Evolutionary conservation across 2,113 vertebrate genomes (phyloP), one percentile per base, ranked within the genome.

Genomic region (Microtus ochrogaster): DNA sequence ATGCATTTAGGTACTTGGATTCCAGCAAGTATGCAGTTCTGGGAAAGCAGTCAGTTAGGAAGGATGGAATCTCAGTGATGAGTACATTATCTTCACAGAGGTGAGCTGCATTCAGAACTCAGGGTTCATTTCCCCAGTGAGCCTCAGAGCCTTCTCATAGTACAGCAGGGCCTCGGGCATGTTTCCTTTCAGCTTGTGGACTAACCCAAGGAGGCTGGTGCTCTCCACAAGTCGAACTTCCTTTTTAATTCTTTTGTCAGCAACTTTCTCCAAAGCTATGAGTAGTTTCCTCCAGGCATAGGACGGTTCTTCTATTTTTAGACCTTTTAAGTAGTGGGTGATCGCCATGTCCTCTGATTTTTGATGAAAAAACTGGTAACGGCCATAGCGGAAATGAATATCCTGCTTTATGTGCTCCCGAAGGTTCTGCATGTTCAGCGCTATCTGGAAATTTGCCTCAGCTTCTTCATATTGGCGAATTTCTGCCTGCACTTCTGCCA

Each of bases 341-440:
- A 99, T 98, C 16, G 99, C 99, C 70, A 96, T 78, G 0, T n/a
- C 95, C 68, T 98, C 96, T 3, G 97, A 98, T 72, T 96, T 98
- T 92, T 22, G 98, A 0, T 97, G 10, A 77, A 61, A 94, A 28
- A 8, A 10, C 70, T 97, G 97, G 96, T 98, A 99, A 49, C 0
- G 11, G 30, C 98, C 99, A 21, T 99, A 99, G 13, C 0, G 0
- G 3, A 93, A 95, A 91, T 96, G 97, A 68, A 98, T 0, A 0
- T 89, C 0, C 96, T 99, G 99, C 39, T 96, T 94, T 0, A 97
- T 90, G 0, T 0, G 0, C 36, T 28, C 16, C 0, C 0, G 0
- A 1, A 97, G 47, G 87, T 66, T 19, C 3, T 87, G 61, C 85
- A 96, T 78, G 4, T 44, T 1, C 49, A 98, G 41, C 0, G 0